Conservation (phyloP, 2,113 vertebrate species). For the Ictalurus furcatus region DNA sequence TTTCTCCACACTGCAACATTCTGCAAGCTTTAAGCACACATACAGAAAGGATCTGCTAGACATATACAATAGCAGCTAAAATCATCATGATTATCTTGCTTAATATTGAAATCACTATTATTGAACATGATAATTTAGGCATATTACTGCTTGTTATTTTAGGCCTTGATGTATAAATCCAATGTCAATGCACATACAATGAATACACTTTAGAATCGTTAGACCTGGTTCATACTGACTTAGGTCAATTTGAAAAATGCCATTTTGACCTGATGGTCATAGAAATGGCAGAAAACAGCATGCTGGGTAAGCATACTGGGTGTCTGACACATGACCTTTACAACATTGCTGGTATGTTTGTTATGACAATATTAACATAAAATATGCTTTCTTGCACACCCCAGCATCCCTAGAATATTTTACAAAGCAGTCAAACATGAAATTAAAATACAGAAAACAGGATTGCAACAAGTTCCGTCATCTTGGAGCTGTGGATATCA, state of each 20-base stretch:
- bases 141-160: neutral
- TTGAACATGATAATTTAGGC: neutral
- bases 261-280: neutral
- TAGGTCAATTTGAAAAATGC: neutral
- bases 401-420: neutral
- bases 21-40: constrained; percentile 64
- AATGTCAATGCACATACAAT: neutral
- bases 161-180: neutral
- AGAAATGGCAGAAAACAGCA: neutral
- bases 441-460: neutral
- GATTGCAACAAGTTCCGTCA: neutral
- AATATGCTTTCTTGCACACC: neutral
- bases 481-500: neutral
- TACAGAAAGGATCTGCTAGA: constrained; percentile 41
- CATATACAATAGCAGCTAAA: neutral
- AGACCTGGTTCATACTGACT: too few relatives aligned
- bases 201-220: neutral
- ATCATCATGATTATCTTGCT: neutral
- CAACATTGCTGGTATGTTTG: neutral
- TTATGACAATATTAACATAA: constrained; percentile 1
- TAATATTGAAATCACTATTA: neutral
- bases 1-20: neutral
- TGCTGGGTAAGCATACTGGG: neutral
- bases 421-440: constrained; percentile 3
- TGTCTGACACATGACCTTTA: neutral